Evolutionary conservation across 2,113 vertebrate genomes (phyloP).

Genomic region (Petrocephalus microphthalmus): DNA sequence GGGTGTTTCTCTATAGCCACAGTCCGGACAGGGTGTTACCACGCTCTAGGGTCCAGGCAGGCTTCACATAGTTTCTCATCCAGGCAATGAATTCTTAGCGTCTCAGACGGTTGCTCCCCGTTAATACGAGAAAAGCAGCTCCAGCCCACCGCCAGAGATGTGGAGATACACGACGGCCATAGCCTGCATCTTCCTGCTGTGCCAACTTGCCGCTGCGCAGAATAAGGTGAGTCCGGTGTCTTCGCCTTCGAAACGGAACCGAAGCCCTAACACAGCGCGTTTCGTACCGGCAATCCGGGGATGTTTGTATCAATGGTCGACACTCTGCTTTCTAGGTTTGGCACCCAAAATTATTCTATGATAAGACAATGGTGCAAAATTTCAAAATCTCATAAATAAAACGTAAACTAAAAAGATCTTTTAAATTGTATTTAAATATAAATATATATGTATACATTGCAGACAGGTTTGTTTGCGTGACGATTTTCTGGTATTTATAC

Average conservation of each 20-base stretch:
- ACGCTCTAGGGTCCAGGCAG: neutral
- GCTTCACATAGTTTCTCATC: neutral
- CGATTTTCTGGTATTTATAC: neutral
- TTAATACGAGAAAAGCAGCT: neutral
- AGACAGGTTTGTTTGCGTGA: neutral
- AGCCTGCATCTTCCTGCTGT: constrained; percentile 44
- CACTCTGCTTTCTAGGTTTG: neutral
- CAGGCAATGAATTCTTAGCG: neutral
- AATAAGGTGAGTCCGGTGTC: constrained; percentile 54
- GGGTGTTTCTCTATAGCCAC: constrained; percentile 1
- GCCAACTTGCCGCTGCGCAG: constrained; percentile 44
- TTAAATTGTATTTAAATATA: neutral
- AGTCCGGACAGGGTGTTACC: neutral
- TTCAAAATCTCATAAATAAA: neutral
- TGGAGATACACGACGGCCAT: constrained; percentile 53
- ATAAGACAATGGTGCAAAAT: neutral
- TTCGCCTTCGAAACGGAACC: neutral
- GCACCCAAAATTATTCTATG: neutral
- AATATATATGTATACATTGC: neutral
- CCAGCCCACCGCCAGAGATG: constrained; percentile 42
- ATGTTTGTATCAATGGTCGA: neutral
- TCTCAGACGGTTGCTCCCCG: neutral
- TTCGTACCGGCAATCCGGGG: neutral
- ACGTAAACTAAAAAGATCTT: neutral
- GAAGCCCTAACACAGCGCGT: neutral